Evolutionary conservation across 2,113 vertebrate genomes (phyloP).

Genomic region (Falco punctatus): DNA sequence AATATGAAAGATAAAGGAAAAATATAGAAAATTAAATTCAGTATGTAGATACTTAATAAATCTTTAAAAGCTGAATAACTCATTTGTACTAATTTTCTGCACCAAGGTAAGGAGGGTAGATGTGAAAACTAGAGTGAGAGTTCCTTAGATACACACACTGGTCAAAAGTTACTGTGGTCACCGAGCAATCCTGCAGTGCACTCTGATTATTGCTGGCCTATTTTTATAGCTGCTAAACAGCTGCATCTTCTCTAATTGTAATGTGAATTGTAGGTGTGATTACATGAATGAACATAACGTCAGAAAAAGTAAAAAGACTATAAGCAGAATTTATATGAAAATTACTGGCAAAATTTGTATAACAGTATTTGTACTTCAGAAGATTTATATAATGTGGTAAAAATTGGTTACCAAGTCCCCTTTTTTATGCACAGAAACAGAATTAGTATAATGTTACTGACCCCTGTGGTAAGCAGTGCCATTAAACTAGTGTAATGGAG

Average conservation of each 20-base stretch:
- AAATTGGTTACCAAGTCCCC: not conserved
- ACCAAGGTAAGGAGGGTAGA: not conserved
- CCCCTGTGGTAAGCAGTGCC: not conserved
- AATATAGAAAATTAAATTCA: not conserved
- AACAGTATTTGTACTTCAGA: not conserved
- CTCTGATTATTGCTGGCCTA: not conserved
- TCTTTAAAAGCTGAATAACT: not conserved
- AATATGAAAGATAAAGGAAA: not conserved
- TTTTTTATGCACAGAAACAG: not conserved
- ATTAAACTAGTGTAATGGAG: not conserved
- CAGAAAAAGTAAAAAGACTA: not conserved
- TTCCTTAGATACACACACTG: not conserved
- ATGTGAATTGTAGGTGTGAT: not conserved
- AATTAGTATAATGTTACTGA: not conserved
- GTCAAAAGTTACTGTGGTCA: not conserved
- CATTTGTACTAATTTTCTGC: not conserved
- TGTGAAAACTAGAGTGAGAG: not conserved
- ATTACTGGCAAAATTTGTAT: not conserved
- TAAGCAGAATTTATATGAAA: not conserved
- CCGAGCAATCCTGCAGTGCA: not conserved
- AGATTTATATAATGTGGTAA: not conserved
- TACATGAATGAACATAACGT: not conserved
- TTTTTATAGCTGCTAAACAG: not conserved
- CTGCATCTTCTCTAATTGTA: not conserved
- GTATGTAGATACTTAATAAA: not conserved